Evolutionary conservation across 2,888 invertebrate genomes (phyloP), one percentile per base, ranked within the genome.

Genomic region (Diplolepis rosae): DNA sequence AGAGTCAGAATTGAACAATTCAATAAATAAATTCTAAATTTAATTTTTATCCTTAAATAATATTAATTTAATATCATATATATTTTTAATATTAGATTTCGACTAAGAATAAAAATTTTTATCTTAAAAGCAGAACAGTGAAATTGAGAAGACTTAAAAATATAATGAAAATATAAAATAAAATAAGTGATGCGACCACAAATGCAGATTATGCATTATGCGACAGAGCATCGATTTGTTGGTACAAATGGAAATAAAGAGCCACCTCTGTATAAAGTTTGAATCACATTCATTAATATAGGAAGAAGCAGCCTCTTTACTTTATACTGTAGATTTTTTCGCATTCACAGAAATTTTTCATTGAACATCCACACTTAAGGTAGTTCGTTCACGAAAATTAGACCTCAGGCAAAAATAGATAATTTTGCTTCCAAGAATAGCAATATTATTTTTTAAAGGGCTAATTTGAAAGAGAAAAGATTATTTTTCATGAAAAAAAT

Each of bases 191-290:
- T 24, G 35, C 13, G 30, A 30, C 22, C 13, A 35, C 56, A 35
- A 39, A 61, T 6, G 18, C 4, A 56, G 11, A 56, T 61, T 39
- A 24, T 61, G 32, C 61, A 39, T 39, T 61, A 61, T 61, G 61
- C 61, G 39, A 39, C 61, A 61, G 61, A 61, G 39, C 35, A 61
- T 61, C 61, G 61, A 61, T 61, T 61, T 61, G 61, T 61, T 61
- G 61, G 61, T 39, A 61, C 61, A 27, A 61, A 22, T 56, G 39
- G 39, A 39, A 61, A 61, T 61, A 61, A 61, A 61, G 35, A 61
- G 39, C 24, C n/a, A 24, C n/a, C 39, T 61, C 35, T 61, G 4
- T 27, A n/a, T 56, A n/a, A 24, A 61, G 39, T 24, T 61, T 27
- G 61, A 35, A 7, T 39, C 22, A 7, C 39, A 61, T 61, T 61